phyloP scores from a whole-genome alignment of 2,797 vertebrate species.

The Setipinna tenuifilis region DNA sequence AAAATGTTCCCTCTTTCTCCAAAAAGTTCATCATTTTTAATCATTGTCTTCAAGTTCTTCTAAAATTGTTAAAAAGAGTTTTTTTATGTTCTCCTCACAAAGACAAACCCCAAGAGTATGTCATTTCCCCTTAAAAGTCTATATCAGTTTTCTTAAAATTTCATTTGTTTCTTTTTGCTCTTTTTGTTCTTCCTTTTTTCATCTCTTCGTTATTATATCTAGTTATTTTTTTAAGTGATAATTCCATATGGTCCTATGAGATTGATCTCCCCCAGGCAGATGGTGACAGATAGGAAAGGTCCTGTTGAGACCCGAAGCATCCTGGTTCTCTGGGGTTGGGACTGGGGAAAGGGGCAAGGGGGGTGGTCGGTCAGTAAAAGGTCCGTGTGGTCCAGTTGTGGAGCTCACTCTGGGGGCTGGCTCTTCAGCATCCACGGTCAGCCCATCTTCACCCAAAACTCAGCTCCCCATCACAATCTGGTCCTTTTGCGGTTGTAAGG shows the following conservation, averaged over 20 bases:
- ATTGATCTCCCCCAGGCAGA: conserved; percentile 42
- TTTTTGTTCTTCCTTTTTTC: conserved; percentile 25
- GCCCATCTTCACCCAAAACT: conserved; percentile 32
- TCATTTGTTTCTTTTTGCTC: conserved; percentile 34
- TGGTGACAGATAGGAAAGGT: neutral
- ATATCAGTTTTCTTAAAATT: conserved; percentile 37
- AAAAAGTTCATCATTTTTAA: conserved; percentile 62
- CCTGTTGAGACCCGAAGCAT: neutral
- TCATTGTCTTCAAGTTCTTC: conserved; percentile 37
- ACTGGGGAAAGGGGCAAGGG: conserved; percentile 38
- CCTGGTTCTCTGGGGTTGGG: neutral
- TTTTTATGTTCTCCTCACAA: conserved; percentile 35
- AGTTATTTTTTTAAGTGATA: conserved; percentile 22
- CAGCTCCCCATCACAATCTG: conserved; percentile 17
- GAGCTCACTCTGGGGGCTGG: conserved; percentile 37
- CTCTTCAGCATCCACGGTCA: conserved; percentile 35
- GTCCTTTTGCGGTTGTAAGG: conserved; percentile 34
- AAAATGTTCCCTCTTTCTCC: conserved; percentile 59
- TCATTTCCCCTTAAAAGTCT: conserved; percentile 44
- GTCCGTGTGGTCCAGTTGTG: conserved; percentile 45
- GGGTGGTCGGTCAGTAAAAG: conserved; percentile 44
- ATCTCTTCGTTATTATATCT: conserved; percentile 9
- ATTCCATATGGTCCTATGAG: conserved; percentile 50
- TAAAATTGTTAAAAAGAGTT: conserved; percentile 34
- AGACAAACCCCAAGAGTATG: conserved; percentile 46